Conservation (phyloP, 2,797 vertebrate genomes). For the Myoxocephalus aenaeus region DNA sequence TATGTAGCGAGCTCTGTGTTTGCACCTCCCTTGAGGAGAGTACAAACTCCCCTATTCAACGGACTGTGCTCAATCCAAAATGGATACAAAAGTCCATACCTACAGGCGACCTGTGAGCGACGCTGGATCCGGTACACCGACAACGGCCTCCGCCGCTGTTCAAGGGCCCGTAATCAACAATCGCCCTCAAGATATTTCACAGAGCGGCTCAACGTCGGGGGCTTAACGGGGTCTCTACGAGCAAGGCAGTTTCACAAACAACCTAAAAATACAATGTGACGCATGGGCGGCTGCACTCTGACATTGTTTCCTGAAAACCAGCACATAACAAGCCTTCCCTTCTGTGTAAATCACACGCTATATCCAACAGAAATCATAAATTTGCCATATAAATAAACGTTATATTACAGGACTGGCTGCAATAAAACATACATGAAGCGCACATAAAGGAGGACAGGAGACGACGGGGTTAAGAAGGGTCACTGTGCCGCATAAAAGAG, state of each 20-base stretch:
- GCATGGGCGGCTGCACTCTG: not conserved
- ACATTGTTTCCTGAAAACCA: conserved; percentile 6
- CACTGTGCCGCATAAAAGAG: conserved; percentile 21
- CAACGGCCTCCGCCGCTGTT: conserved; percentile 46
- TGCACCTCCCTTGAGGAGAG: conserved; percentile 28
- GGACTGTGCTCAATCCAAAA: conserved; percentile 55
- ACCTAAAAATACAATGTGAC: conserved; percentile 31
- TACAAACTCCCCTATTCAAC: conserved; percentile 50
- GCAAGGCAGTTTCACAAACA: conserved; percentile 43
- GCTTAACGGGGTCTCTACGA: conserved; percentile 29
- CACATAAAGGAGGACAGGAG: conserved; percentile 13
- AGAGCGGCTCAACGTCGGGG: conserved; percentile 24
- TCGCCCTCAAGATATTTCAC: conserved; percentile 61
- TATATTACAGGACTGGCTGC: not conserved
- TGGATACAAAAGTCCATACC: conserved; percentile 65
- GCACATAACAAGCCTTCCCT: not conserved
- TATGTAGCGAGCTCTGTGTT: conserved; percentile 49
- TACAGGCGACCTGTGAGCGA: conserved; percentile 69
- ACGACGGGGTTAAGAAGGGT: conserved; percentile 16
- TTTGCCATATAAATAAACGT: not conserved
- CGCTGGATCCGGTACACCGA: conserved; percentile 37
- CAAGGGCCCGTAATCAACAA: conserved; percentile 69
- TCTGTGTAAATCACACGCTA: not conserved
- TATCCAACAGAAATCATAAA: not conserved
- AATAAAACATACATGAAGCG: conserved; percentile 33